Conservation (phyloP, 64 coral and sea anemone species). For the Porites australiensis region DNA sequence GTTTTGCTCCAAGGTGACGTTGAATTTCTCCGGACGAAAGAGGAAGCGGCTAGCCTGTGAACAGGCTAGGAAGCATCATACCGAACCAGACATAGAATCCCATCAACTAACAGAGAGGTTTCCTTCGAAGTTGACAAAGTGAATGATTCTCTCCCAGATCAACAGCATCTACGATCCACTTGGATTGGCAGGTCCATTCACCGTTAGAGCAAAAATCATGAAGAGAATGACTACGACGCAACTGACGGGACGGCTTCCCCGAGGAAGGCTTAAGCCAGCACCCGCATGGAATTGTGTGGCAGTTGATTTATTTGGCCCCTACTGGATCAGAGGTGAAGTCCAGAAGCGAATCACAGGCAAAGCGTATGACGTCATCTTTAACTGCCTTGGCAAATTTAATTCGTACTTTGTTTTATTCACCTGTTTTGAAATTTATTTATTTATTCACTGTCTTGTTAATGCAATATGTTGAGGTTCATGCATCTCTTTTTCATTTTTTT, state of each 20-base stretch:
- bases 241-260: slow-evolving; percentile 37
- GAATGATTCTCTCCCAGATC: slow-evolving; percentile 30
- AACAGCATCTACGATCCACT: background rate
- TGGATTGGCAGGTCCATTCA: slow-evolving; percentile 55
- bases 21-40: slow-evolving; percentile 6
- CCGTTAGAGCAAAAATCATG: slow-evolving; percentile 31
- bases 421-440: too few species aligned
- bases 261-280: background rate
- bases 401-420: too few species aligned
- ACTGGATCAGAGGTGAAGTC: slow-evolving; percentile 26
- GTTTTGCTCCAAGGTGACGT: background rate
- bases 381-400: background rate
- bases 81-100: background rate
- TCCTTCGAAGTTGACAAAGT: slow-evolving; percentile 22
- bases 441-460: too few species aligned
- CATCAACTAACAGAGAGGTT: background rate
- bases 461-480: too few species aligned
- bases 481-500: too few species aligned
- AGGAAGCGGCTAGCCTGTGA: background rate
- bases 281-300: background rate
- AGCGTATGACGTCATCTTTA: slow-evolving; percentile 37
- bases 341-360: slow-evolving; percentile 37
- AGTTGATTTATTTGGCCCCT: slow-evolving; percentile 16
- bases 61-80: too few species aligned
- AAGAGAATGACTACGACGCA: background rate